A percentile compares a stretch with the other conserved stretches of the same genome.
Conservation (phyloP, 1,140 invertebrate genomes). For the Drosophila dunni region DNA sequence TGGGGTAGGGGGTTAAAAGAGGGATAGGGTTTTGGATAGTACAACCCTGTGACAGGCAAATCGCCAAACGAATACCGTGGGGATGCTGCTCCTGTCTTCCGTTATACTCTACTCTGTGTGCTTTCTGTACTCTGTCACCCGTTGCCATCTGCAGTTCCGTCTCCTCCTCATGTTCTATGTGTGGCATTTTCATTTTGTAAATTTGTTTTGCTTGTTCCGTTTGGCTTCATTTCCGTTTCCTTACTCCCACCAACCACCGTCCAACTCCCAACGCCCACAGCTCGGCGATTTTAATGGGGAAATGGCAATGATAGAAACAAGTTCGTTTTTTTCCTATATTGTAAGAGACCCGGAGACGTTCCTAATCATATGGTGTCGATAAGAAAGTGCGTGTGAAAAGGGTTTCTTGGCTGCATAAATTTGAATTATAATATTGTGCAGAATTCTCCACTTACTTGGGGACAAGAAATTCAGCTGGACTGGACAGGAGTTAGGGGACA, state of each 20-base stretch:
- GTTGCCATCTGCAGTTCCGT: constrained; percentile 3
- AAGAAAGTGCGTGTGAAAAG: constrained; percentile 83
- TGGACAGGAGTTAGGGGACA: constrained; percentile 17
- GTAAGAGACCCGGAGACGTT: background rate
- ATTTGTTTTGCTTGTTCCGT: constrained; percentile 82
- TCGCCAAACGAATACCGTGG: constrained; percentile 79
- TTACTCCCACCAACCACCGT: constrained; percentile 8
- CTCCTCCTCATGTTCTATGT: background rate
- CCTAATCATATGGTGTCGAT: constrained; percentile 67
- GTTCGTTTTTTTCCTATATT: constrained; percentile 40
- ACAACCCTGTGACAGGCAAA: constrained; percentile 76
- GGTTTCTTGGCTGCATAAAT: constrained; percentile 77
- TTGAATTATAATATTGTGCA: constrained; percentile 80
- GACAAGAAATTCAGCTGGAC: constrained; percentile 15
- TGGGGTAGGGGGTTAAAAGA: too few relatives aligned
- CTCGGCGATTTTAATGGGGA: constrained; percentile 33
- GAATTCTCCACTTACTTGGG: constrained; percentile 6
- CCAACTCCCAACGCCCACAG: background rate
- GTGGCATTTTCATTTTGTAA: constrained; percentile 81
- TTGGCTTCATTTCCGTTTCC: constrained; percentile 81
- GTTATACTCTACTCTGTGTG: too few relatives aligned
- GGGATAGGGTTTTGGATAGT: background rate
- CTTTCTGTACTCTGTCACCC: constrained; percentile 2
- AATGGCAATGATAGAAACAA: constrained; percentile 29
- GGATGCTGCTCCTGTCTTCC: constrained; percentile 42